These are phyloP conservation scores for Leucosticte australis DNA, from an alignment of 2,113 vertebrate genomes.

Conservation along the genomic window DNA sequence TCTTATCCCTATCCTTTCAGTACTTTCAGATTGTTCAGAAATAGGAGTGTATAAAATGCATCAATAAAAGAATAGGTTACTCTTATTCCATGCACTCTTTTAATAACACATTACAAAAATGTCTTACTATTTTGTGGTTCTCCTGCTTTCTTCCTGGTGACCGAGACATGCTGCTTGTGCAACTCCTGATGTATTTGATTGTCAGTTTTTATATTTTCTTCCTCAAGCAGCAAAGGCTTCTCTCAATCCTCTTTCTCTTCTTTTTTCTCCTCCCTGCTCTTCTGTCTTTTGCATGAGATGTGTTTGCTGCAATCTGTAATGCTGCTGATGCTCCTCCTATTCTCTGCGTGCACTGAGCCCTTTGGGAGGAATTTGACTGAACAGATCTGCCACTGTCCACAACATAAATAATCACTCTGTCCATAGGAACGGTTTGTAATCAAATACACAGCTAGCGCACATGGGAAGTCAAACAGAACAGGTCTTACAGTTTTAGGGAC, in stretches of 20 bases:
- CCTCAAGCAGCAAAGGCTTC: not conserved
- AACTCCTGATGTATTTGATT: not conserved
- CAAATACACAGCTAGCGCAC: conserved; percentile 2
- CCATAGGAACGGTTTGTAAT: not conserved
- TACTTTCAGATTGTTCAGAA: not conserved
- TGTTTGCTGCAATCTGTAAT: conserved; percentile 9
- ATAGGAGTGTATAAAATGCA: not conserved
- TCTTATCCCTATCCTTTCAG: not conserved
- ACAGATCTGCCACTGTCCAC: not conserved
- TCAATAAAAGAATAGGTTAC: not conserved
- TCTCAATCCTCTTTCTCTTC: not conserved
- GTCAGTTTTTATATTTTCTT: not conserved
- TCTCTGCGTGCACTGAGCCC: not conserved
- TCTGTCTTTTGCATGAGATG: not conserved
- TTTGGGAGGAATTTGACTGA: conserved; percentile 32
- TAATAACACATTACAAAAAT: not conserved
- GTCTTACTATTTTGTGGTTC: conserved; percentile 81
- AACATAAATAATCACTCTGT: conserved; percentile 7
- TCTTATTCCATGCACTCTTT: not conserved
- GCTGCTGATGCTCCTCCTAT: conserved; percentile 67
- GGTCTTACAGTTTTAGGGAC: not conserved
- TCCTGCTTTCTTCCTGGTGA: conserved; percentile 70
- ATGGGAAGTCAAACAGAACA: not conserved
- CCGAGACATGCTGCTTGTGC: conserved; percentile 68
- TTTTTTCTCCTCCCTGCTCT: conserved; percentile 1